These are phyloP conservation scores for Dynastes hyllus DNA, from an alignment of 2,888 invertebrate genomes.

Conservation along the genomic window DNA sequence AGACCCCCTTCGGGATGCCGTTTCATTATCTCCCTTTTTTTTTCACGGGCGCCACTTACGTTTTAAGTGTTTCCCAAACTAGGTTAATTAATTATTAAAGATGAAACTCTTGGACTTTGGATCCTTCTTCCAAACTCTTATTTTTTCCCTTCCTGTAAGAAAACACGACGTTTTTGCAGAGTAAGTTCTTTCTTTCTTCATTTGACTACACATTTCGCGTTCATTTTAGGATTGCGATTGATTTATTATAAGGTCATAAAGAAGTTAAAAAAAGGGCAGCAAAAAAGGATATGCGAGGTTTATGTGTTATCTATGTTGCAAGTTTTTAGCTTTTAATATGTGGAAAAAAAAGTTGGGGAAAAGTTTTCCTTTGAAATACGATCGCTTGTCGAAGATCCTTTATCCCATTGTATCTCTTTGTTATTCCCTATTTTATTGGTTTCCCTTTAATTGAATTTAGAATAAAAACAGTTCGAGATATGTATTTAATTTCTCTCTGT, in stretches of 20 bases:
- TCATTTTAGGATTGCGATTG: neutral
- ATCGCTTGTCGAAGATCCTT: too few species aligned
- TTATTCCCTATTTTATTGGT: too few species aligned
- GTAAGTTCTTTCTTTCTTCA: neutral
- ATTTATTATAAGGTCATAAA: neutral
- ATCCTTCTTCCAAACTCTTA: neutral
- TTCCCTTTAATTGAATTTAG: too few species aligned
- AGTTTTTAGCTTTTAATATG: neutral
- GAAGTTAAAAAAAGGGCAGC: neutral
- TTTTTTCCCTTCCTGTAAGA: neutral
- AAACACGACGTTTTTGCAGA: neutral
- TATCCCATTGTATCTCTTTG: too few species aligned
- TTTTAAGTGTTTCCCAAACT: neutral
- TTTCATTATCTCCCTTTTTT: constrained; percentile 8
- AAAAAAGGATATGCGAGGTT: neutral
- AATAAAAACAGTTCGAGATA: too few species aligned
- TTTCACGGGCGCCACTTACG: neutral
- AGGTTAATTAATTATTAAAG: constrained; percentile 6
- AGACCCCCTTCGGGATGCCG: neutral
- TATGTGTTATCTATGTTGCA: neutral
- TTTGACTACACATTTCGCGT: neutral
- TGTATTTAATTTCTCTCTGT: too few species aligned
- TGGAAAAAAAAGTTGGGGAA: too few species aligned
- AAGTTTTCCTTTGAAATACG: too few species aligned
- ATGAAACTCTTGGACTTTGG: neutral